These are phyloP conservation scores for Stercorarius parasiticus DNA, from an alignment of 2,113 vertebrate genomes.

Conservation along the genomic window DNA sequence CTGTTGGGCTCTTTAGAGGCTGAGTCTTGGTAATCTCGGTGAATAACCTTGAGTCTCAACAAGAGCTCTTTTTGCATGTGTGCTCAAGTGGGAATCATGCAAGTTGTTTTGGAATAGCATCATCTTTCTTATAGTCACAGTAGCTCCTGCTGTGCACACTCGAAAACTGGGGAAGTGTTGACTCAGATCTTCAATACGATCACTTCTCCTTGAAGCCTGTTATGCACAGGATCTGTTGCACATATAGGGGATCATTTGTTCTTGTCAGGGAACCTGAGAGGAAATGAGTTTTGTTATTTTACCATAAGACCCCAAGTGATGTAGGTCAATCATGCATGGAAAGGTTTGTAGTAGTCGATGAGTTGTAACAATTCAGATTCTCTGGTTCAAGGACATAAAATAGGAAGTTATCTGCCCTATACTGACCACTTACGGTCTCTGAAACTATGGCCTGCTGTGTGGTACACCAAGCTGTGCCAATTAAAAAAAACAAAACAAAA, in stretches of 20 bases:
- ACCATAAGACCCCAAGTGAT: rapidly evolving
- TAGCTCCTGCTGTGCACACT: not conserved
- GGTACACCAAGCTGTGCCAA: not conserved
- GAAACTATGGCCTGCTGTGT: not conserved
- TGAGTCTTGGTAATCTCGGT: not conserved
- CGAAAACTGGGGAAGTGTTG: not conserved
- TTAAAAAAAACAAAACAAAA: not conserved
- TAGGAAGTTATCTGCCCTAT: not conserved
- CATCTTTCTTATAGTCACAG: not conserved
- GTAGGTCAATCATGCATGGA: not conserved
- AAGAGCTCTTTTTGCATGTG: not conserved
- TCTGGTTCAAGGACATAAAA: not conserved
- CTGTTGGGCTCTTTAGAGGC: not conserved
- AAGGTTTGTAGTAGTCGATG: not conserved
- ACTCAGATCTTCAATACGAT: not conserved
- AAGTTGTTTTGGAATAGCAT: not conserved
- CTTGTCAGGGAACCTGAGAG: not conserved
- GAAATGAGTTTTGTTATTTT: not conserved
- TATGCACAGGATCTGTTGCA: not conserved
- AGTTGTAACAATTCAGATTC: not conserved
- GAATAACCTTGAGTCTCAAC: not conserved
- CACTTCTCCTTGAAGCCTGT: not conserved
- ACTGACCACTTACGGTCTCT: not conserved
- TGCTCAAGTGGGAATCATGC: not conserved
- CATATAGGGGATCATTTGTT: not conserved